Conservation (phyloP, 2,888 invertebrate genomes). For the Carterocephalus palaemon region DNA sequence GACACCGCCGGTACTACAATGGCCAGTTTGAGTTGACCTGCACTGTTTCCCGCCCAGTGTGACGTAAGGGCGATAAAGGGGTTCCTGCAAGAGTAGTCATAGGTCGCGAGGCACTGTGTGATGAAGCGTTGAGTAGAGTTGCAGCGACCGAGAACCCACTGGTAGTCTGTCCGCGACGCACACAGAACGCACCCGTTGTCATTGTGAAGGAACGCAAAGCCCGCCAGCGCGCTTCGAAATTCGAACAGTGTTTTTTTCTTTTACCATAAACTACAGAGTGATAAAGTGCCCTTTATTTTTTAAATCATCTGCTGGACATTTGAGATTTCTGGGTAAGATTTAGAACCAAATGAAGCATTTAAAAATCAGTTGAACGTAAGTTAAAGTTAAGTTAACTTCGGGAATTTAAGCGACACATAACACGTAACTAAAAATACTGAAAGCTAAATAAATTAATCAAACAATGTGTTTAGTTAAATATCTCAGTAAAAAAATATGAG, state of each 20-base stretch:
- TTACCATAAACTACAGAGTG: constrained; percentile 31
- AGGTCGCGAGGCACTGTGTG: constrained; percentile 41
- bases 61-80: constrained; percentile 35
- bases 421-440: no score
- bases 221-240: constrained; percentile 38
- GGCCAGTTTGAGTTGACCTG: constrained; percentile 44
- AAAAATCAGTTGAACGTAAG: no score
- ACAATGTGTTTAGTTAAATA: no score
- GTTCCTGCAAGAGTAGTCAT: constrained; percentile 37
- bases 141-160: constrained; percentile 41
- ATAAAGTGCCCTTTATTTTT: constrained; percentile 26
- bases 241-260: constrained; percentile 44
- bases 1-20: constrained; percentile 44
- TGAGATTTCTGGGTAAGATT: constrained; percentile 12
- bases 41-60: constrained; percentile 33
- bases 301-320: constrained; percentile 9
- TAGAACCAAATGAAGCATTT: no score
- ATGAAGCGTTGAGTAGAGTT: constrained; percentile 68
- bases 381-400: no score
- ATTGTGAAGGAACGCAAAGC: constrained; percentile 30
- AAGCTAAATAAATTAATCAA: no score
- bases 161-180: constrained; percentile 59
- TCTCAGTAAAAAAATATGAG: no score
- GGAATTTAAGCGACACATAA: no score
- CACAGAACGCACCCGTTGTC: constrained; percentile 38